Percentiles rank a stretch among this genome's conserved stretches.
These are phyloP conservation scores for Ameiurus melas DNA, from an alignment of 2,113 vertebrate species.

Conservation along the genomic window DNA sequence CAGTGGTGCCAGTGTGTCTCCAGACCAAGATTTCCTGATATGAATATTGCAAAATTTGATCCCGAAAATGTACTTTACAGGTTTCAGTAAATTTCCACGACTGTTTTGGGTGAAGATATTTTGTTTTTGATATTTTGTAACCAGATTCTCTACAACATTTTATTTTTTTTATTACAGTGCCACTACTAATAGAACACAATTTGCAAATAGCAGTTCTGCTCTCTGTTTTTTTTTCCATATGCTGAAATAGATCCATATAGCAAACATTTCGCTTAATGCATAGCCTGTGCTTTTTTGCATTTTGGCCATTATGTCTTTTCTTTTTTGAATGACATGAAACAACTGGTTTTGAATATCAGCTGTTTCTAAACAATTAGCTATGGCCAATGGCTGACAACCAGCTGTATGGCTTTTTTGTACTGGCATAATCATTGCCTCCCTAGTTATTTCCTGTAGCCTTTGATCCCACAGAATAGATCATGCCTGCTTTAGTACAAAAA, in stretches of 20 bases:
- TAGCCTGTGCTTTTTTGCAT: not conserved
- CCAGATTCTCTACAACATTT: too few relatives aligned
- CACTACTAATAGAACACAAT: not conserved
- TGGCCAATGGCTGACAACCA: not conserved
- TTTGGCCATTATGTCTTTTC: not conserved
- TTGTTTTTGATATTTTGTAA: not conserved
- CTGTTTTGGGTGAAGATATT: not conserved
- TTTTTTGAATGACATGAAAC: constrained; percentile 1
- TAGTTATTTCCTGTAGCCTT: not conserved
- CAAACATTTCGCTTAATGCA: not conserved
- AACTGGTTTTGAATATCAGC: not conserved
- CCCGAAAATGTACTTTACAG: not conserved
- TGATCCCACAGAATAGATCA: not conserved
- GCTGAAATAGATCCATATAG: not conserved
- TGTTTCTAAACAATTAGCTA: not conserved
- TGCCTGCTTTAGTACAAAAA: constrained; percentile 16
- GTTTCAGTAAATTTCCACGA: not conserved
- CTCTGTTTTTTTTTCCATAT: not conserved
- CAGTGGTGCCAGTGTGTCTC: not conserved
- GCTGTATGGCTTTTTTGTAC: not conserved
- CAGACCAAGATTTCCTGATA: not conserved
- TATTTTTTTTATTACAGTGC: not conserved
- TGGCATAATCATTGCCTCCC: not conserved
- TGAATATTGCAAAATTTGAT: not conserved
- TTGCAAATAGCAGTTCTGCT: not conserved